Conservation (phyloP, 2,113 vertebrate species). For the Notiomystis cincta region DNA sequence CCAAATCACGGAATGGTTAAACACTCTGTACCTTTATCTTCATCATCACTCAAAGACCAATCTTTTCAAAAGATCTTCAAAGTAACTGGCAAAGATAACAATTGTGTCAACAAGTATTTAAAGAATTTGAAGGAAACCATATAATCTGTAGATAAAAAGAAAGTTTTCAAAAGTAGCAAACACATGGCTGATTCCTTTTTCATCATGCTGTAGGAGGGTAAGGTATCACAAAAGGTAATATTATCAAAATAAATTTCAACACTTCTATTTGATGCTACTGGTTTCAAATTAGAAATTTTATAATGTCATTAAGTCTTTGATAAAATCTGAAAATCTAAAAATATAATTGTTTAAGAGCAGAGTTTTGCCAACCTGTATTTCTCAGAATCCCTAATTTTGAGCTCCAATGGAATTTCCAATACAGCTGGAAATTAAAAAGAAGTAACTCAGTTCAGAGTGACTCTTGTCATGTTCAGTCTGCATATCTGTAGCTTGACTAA, state of each 20-base stretch:
- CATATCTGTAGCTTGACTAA: background rate
- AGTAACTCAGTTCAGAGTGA: background rate
- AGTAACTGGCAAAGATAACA: background rate
- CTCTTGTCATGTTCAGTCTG: background rate
- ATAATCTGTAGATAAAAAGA: background rate
- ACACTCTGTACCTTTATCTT: background rate
- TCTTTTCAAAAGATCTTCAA: constrained; percentile 1
- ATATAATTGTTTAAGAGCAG: background rate
- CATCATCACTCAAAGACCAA: background rate
- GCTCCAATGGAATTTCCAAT: background rate
- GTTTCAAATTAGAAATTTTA: background rate
- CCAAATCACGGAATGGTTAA: background rate
- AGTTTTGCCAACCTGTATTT: background rate
- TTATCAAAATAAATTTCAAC: background rate
- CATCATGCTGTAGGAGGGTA: background rate
- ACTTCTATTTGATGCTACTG: background rate
- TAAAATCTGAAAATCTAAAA: background rate
- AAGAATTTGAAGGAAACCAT: background rate
- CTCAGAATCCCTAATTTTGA: background rate
- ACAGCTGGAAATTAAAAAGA: background rate
- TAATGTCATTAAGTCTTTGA: background rate
- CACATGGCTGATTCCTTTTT: background rate
- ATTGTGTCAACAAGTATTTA: background rate
- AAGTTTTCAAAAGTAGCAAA: background rate
- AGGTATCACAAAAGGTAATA: background rate